These are phyloP conservation scores for Chloroceryle inda DNA, from an alignment of 2,797 vertebrate species.

Conservation along the genomic window DNA sequence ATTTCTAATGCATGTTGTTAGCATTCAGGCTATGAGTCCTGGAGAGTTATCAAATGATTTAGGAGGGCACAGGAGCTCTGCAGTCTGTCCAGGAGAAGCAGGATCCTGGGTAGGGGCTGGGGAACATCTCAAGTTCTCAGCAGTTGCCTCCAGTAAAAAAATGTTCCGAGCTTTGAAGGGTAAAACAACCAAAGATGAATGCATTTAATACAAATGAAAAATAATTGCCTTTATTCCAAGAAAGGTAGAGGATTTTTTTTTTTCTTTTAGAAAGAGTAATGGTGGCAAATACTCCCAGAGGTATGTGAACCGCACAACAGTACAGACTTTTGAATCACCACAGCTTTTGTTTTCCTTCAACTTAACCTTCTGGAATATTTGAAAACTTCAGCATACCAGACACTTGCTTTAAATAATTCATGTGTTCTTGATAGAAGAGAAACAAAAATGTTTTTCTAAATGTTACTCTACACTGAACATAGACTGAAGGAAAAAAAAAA, in stretches of 20 bases:
- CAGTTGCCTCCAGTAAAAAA: neutral
- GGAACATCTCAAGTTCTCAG: neutral
- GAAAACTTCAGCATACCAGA: neutral
- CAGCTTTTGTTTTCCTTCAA: neutral
- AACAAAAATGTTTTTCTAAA: neutral
- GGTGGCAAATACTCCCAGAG: neutral
- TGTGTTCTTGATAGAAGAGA: neutral
- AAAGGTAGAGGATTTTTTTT: neutral
- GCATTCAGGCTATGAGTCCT: neutral
- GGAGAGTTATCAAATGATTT: neutral
- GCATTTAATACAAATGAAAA: neutral
- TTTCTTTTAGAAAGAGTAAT: neutral
- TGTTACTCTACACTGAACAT: neutral
- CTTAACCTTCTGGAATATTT: neutral
- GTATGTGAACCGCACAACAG: neutral
- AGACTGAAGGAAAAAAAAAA: neutral
- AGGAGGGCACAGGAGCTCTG: neutral
- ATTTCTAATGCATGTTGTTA: neutral
- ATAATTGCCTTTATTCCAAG: neutral
- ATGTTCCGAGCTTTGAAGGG: neutral
- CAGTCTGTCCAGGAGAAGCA: neutral
- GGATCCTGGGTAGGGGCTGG: neutral
- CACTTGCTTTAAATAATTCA: constrained; percentile 15
- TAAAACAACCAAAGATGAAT: neutral
- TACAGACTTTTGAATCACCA: neutral